Evolutionary conservation across 2,797 vertebrate species (phyloP).

Genomic region (Miichthys miiuy): DNA sequence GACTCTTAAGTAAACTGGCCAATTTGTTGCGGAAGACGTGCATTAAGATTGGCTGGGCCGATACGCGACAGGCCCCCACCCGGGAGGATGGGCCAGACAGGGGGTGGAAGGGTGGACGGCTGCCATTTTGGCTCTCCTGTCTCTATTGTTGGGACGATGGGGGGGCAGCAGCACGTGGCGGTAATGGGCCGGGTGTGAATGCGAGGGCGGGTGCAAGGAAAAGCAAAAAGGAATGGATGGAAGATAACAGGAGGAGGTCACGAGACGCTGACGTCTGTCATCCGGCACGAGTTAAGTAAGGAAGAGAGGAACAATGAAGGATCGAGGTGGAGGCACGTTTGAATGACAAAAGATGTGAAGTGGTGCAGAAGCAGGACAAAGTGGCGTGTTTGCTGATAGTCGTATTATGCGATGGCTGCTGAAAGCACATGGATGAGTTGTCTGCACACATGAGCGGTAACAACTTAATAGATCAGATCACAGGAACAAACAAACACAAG

Average conservation of each 20-base stretch:
- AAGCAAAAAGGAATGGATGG: slow-evolving; percentile 30
- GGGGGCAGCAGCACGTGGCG: slow-evolving; percentile 56
- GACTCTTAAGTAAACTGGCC: slow-evolving; percentile 87
- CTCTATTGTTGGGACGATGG: slow-evolving; percentile 73
- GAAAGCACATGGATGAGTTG: slow-evolving; percentile 23
- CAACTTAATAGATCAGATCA: slow-evolving; percentile 56
- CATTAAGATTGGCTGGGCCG: slow-evolving; percentile 83
- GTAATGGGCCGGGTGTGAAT: slow-evolving; percentile 66
- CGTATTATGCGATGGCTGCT: slow-evolving; percentile 14
- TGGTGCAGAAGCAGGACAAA: slow-evolving; percentile 21
- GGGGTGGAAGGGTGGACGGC: slow-evolving; percentile 36
- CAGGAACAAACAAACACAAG: slow-evolving; percentile 50
- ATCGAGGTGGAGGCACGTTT: slow-evolving; percentile 59
- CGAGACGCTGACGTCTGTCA: slow-evolving; percentile 57
- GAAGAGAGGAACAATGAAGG: slow-evolving; percentile 42
- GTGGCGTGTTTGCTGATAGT: neutral
- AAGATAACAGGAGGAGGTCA: slow-evolving; percentile 71
- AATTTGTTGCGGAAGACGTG: slow-evolving; percentile 87
- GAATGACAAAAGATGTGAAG: slow-evolving; percentile 72
- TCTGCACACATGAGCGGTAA: slow-evolving; percentile 34
- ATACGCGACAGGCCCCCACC: slow-evolving; percentile 69
- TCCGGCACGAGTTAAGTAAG: slow-evolving; percentile 47
- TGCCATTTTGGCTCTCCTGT: slow-evolving; percentile 78
- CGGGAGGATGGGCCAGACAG: slow-evolving; percentile 50
- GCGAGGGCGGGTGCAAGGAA: slow-evolving; percentile 38